Base-by-base conservation (phyloP, 2,797 vertebrate genomes). In the Cichlasoma orientale region DNA sequence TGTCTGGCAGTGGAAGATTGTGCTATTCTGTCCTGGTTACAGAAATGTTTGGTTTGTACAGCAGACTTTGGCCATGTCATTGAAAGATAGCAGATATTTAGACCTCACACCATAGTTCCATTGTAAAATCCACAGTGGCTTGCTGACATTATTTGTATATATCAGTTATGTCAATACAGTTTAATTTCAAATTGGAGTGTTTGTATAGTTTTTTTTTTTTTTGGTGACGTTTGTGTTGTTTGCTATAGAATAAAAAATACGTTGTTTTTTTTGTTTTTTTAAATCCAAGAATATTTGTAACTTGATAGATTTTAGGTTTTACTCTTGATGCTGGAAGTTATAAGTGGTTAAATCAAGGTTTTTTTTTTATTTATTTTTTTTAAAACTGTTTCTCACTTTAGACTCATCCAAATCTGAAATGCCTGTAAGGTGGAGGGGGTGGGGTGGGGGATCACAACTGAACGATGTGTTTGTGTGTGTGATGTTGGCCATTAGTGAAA, bases 401-500 rank as follows among this genome's bases (percentile, higher is more conserved):
- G 57, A 58, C 3, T 41, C 11, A 70, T 44, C 18, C 23, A 29
- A 72, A 80, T n/a, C 16, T 66, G 12, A 81, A 84, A 72, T 59
- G 23, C 12, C 25, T 68, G 4, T 61, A 33, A 75, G n/a, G 56
- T 81, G 68, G 44, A 53, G 75, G 23, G 29, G 27, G 38, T 41
- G 41, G 74, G 59, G 29, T 23, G 41, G 44, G 41, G 25, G 4
- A 44, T 68, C 19, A 59, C 11, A 61, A 31, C 58, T 82, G 44
- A 74, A 25, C 9, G 10, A 56, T 74, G 55, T 53, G 63, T 68
- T 47, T 68, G 63, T 68, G 70, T 75, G 36, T 82, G 74, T 78
- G 58, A 75, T 87, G 80, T 82, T 29, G 53, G 80, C 84, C 80
- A 83, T 82, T 84, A 76, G 77, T 88, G 77, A 79, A 79, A 91